Percentiles rank a stretch among this genome's conserved stretches.
phyloP scores from a whole-genome alignment of 2,113 vertebrate species.

The Pyxicephalus adspersus region DNA sequence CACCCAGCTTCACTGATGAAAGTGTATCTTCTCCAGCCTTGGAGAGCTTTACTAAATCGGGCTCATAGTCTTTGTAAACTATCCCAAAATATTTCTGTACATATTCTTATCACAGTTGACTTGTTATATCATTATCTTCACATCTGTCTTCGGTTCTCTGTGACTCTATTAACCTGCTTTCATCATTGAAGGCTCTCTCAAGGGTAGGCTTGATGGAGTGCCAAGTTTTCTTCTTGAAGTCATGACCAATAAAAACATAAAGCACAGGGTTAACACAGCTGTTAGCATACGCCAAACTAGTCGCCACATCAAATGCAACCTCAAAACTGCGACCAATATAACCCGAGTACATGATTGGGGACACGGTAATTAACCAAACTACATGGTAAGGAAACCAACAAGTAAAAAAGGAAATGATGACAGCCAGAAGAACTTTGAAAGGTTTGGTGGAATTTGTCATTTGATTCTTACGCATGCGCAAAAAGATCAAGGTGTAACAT shows the following conservation, averaged over 20 bases:
- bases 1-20: too few relatives aligned
- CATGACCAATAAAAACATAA: slow-evolving; percentile 79
- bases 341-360: slow-evolving; percentile 56
- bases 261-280: slow-evolving; percentile 89
- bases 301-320: slow-evolving; percentile 81
- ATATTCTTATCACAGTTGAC: too few relatives aligned
- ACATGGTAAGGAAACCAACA: slow-evolving; percentile 86
- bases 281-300: slow-evolving; percentile 88
- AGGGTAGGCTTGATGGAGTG: slow-evolving; percentile 63
- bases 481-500: slow-evolving; percentile 78
- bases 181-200: slow-evolving; percentile 67
- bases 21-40: too few relatives aligned
- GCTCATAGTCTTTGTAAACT: too few relatives aligned
- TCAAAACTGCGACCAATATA: slow-evolving; percentile 71
- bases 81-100: too few relatives aligned
- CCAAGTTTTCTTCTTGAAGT: slow-evolving; percentile 73
- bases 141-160: too few relatives aligned
- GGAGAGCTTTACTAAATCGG: too few relatives aligned
- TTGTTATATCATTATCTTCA: too few relatives aligned
- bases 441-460: slow-evolving; percentile 78
- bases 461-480: slow-evolving; percentile 72
- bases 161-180: slow-evolving; percentile 4
- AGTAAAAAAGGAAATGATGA: slow-evolving; percentile 79
- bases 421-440: slow-evolving; percentile 81
- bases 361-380: slow-evolving; percentile 77